A percentile compares a stretch with the other conserved stretches of the same genome.
Conservation (phyloP, 2,888 invertebrate genomes). For the Papilio elwesi region DNA sequence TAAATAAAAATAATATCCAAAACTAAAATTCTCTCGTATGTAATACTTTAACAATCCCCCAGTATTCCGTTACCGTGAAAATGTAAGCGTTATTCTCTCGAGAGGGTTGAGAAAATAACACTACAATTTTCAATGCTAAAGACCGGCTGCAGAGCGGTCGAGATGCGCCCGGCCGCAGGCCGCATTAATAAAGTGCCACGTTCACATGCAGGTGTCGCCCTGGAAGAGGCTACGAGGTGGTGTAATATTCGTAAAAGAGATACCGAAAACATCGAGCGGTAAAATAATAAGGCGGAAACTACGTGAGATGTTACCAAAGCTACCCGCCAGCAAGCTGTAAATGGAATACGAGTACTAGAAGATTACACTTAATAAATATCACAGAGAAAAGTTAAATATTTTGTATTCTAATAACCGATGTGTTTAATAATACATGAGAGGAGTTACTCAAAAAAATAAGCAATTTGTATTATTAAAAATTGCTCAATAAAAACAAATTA, state of each 20-base stretch:
- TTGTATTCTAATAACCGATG: too few species aligned
- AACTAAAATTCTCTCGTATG: slow-evolving; percentile 18
- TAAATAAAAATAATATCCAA: not conserved
- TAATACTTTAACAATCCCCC: slow-evolving; percentile 3
- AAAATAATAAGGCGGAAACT: slow-evolving; percentile 88
- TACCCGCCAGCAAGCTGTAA: slow-evolving; percentile 54
- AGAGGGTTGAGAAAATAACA: slow-evolving; percentile 26
- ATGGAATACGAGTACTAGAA: not conserved
- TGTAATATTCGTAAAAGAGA: slow-evolving; percentile 87
- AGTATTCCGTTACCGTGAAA: slow-evolving; percentile 18
- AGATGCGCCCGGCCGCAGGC: slow-evolving; percentile 32
- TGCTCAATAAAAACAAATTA: too few species aligned
- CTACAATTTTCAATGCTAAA: slow-evolving; percentile 40
- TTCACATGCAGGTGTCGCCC: slow-evolving; percentile 77
- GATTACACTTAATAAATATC: not conserved
- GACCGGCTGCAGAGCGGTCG: slow-evolving; percentile 19
- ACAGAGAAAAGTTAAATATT: too few species aligned
- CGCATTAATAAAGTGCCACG: slow-evolving; percentile 40
- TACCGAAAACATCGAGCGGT: slow-evolving; percentile 90
- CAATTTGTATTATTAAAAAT: too few species aligned
- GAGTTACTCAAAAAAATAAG: too few species aligned
- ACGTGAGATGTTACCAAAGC: slow-evolving; percentile 55
- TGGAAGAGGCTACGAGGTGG: slow-evolving; percentile 90
- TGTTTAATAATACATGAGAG: too few species aligned
- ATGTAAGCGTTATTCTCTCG: slow-evolving; percentile 34